Evolutionary conservation across 1,140 invertebrate genomes (phyloP), one percentile per base, ranked within the genome.

Genomic region (Neelides sp.): DNA sequence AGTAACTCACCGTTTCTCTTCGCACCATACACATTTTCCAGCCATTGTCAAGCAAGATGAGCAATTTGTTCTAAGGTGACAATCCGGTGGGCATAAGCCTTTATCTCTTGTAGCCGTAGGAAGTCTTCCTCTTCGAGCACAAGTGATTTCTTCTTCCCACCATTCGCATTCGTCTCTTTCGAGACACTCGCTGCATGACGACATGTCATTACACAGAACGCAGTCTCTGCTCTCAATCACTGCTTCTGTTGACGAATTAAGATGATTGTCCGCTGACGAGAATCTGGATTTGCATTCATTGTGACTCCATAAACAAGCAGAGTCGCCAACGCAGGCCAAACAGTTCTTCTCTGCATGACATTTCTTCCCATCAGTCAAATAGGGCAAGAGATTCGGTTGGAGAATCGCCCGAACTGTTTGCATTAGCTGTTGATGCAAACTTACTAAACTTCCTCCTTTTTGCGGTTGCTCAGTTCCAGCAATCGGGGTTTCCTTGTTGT

Each of bases 21-120:
- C 85, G 64, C 91, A 95, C 92, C 91, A 96, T 0, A 92, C 89
- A 68, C 92, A 96, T 44, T 87, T 75, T 4, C 85, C 87, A 34
- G 78, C 76, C 56, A 84, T 80, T 48, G 83, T 81, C 12, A 95
- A 67, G 64, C 92, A 96, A 20, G 80, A 74, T 4, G 78, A 76
- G 65, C 90, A 95, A 58, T 80, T 80, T 2, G 64, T 71, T 12
- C 89, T 75, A 56, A 78, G 66, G 57, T 83, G 74, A 62, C 85
- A 90, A 0, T 83, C 79, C 12, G 75, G 69, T 0, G 85, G 84
- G 63, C 86, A 90, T 30, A 76, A 69, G 10, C 72, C 68, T 0
- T 72, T 51, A n/a, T 70, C 69, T 41, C 64, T 62, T 0, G 82
- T 71, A n/a, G 80, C 82, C 13, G 32, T 49, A 22, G 24, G 24